Percentiles rank a stretch among this genome's conserved stretches.
Evolutionary conservation across 2,888 invertebrate genomes (phyloP).

Genomic region (Alcis repandata): DNA sequence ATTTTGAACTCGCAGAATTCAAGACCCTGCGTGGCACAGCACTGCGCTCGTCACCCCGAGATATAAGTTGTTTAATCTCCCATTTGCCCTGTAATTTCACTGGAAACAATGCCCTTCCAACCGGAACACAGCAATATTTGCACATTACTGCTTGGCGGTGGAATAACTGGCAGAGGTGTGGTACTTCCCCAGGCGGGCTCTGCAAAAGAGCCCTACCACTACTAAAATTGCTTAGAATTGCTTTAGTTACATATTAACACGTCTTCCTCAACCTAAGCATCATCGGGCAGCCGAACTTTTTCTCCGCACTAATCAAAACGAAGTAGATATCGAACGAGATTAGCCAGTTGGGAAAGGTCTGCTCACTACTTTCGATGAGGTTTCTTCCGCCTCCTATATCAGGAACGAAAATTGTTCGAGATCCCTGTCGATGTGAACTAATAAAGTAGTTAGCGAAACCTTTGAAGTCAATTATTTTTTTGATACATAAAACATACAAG

Average conservation of each 20-base stretch:
- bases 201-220: too few relatives aligned
- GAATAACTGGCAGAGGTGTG: too few relatives aligned
- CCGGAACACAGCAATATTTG: too few relatives aligned
- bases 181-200: too few relatives aligned
- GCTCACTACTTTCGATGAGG: constrained; percentile 50
- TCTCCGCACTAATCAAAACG: constrained; percentile 48
- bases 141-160: too few relatives aligned
- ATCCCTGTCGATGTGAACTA: constrained; percentile 6
- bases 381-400: constrained; percentile 41
- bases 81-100: too few relatives aligned
- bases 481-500: neutral
- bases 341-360: constrained; percentile 49
- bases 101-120: too few relatives aligned
- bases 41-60: too few relatives aligned
- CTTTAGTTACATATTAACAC: neutral
- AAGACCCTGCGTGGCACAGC: too few relatives aligned
- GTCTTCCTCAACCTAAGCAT: neutral
- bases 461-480: neutral
- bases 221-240: too few relatives aligned
- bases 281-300: constrained; percentile 29
- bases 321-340: constrained; percentile 50
- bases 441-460: constrained; percentile 1
- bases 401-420: constrained; percentile 16
- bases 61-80: too few relatives aligned
- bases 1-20: too few relatives aligned